Evolutionary conservation across 1,140 invertebrate species (phyloP).

Genomic region (Frieseomelitta varia): DNA sequence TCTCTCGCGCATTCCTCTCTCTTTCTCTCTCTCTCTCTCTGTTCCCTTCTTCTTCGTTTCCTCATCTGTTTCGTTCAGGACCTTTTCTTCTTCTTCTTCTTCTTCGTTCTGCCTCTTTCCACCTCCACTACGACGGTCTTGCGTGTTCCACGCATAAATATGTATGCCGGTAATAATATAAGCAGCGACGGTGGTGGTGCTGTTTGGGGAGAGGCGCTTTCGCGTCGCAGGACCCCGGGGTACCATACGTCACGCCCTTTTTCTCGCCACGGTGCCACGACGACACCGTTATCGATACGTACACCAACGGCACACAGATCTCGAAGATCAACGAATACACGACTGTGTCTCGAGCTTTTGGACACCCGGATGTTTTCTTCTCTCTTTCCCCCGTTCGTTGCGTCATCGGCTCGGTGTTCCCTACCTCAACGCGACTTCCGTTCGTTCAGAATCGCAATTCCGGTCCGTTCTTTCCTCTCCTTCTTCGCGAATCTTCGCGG

Average conservation of each 20-base stretch:
- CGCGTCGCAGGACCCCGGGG: slow-evolving; percentile 62
- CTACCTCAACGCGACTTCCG: not conserved
- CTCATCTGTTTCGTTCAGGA: slow-evolving; percentile 16
- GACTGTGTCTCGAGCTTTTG: not conserved
- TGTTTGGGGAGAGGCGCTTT: slow-evolving; percentile 70
- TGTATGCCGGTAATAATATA: slow-evolving; percentile 77
- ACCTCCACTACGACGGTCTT: slow-evolving; percentile 48
- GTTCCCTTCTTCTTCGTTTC: slow-evolving; percentile 25
- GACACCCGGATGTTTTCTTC: slow-evolving; percentile 15
- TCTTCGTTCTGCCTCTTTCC: slow-evolving; percentile 27
- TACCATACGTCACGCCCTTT: slow-evolving; percentile 72
- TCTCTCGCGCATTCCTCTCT: slow-evolving; percentile 58
- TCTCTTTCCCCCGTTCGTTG: not conserved
- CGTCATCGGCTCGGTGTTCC: not conserved
- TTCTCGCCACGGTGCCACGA: slow-evolving; percentile 55
- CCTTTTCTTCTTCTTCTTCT: slow-evolving; percentile 39
- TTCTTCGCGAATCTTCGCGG: too few species aligned
- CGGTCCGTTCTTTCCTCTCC: too few species aligned
- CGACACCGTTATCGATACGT: slow-evolving; percentile 22
- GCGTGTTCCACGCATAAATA: slow-evolving; percentile 73
- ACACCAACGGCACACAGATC: not conserved
- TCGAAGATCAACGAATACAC: not conserved
- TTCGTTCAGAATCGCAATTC: not conserved
- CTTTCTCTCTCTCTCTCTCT: slow-evolving; percentile 48
- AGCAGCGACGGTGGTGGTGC: slow-evolving; percentile 65